Conservation (phyloP, 2,113 vertebrate species). For the Potamarius usumacintae region DNA sequence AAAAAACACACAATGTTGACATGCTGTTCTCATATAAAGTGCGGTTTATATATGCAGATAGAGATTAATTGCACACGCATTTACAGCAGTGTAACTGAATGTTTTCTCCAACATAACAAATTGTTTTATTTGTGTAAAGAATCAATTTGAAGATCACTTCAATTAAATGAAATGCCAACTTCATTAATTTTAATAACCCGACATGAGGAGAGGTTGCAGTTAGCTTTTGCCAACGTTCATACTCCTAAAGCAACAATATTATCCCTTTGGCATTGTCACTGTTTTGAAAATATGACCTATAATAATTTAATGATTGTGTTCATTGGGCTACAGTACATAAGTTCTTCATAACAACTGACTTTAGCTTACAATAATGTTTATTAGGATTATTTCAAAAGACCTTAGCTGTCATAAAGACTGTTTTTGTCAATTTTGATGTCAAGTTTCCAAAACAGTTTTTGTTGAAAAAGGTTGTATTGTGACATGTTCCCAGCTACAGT, state of each 20-base stretch:
- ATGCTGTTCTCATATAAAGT: constrained; percentile 1
- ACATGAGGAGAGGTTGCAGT: neutral
- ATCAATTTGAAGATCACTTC: neutral
- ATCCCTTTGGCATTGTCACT: neutral
- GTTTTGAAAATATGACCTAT: neutral
- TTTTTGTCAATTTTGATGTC: neutral
- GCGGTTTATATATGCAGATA: neutral
- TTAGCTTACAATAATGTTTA: neutral
- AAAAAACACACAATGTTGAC: neutral
- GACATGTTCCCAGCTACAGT: neutral
- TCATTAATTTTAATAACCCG: neutral
- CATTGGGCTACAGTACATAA: neutral
- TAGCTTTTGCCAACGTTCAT: neutral
- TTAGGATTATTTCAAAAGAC: neutral
- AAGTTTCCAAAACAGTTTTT: neutral
- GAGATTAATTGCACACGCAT: neutral
- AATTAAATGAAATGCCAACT: neutral
- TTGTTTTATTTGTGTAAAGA: neutral
- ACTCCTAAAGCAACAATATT: neutral
- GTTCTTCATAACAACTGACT: neutral
- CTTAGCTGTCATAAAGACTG: neutral
- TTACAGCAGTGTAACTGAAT: neutral
- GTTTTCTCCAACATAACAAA: neutral
- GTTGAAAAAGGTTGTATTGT: neutral
- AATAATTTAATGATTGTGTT: neutral